Conservation (phyloP, 2,797 vertebrate genomes). For the Emys orbicularis region DNA sequence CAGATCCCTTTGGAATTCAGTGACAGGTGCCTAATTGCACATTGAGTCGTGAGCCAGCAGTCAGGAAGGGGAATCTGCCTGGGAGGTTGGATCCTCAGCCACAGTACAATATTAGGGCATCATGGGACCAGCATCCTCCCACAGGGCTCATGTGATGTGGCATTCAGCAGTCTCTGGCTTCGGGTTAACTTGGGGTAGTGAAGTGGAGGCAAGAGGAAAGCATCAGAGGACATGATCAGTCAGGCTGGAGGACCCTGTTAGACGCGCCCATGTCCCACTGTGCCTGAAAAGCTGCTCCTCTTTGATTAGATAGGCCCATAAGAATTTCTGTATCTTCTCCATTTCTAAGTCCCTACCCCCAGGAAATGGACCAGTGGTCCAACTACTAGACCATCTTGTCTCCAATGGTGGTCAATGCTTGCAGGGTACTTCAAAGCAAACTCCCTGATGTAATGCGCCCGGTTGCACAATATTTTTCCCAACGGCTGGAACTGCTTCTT, state of each 20-base stretch:
- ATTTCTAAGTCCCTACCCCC: background rate
- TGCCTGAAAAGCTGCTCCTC: background rate
- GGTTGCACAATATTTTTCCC: background rate
- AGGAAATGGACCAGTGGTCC: background rate
- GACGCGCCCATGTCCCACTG: background rate
- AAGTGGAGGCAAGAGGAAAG: background rate
- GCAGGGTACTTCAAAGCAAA: background rate
- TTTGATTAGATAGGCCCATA: background rate
- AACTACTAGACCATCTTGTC: background rate
- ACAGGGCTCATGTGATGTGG: background rate
- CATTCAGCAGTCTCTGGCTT: background rate
- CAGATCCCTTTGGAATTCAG: background rate
- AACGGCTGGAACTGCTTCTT: background rate
- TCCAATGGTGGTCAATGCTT: background rate
- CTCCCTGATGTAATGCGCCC: background rate
- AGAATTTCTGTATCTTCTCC: background rate
- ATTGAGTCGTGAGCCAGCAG: background rate
- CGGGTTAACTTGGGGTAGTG: background rate
- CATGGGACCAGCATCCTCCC: background rate
- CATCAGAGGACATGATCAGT: too few species aligned
- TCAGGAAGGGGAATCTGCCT: background rate
- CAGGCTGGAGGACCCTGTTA: background rate
- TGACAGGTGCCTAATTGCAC: background rate
- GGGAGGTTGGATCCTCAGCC: fast-evolving
- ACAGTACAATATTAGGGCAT: background rate